phyloP scores from a whole-genome alignment of 2,797 vertebrate species.

The Tachyglossus aculeatus region DNA sequence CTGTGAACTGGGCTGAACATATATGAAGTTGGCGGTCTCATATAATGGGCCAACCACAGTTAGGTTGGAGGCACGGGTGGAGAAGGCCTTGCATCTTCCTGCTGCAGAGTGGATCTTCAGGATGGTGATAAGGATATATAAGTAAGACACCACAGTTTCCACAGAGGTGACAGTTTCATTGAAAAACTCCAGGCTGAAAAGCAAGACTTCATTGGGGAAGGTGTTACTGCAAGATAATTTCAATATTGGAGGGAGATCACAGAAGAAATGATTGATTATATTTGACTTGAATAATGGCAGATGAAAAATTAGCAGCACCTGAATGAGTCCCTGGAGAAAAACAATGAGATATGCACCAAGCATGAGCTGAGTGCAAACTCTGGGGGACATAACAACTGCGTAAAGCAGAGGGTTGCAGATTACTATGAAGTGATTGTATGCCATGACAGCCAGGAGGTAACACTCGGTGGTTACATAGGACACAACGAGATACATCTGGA shows the following conservation, averaged over 20 bases:
- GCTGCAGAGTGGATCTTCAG: slow-evolving; percentile 22
- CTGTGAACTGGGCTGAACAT: slow-evolving; percentile 1
- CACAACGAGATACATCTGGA: slow-evolving; percentile 61
- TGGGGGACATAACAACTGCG: slow-evolving; percentile 2
- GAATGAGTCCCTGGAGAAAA: slow-evolving; percentile 33
- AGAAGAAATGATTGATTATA: slow-evolving; percentile 67
- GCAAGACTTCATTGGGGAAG: neutral
- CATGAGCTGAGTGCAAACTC: slow-evolving; percentile 30
- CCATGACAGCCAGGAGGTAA: slow-evolving; percentile 56
- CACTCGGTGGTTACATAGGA: slow-evolving; percentile 43
- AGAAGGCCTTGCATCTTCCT: slow-evolving; percentile 45
- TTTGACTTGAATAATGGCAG: slow-evolving; percentile 56
- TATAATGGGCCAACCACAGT: slow-evolving; percentile 48
- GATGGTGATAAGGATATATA: slow-evolving; percentile 40
- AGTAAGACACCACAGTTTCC: slow-evolving; percentile 50
- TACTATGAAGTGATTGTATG: slow-evolving; percentile 49
- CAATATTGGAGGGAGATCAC: slow-evolving; percentile 63
- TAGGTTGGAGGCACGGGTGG: slow-evolving; percentile 54
- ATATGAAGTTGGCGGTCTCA: slow-evolving; percentile 55
- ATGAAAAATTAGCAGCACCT: slow-evolving; percentile 53
- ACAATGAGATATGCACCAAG: slow-evolving; percentile 34
- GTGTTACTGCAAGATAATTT: slow-evolving; percentile 62
- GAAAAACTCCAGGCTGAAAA: slow-evolving; percentile 28
- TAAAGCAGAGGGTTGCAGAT: slow-evolving; percentile 48
- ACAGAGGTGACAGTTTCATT: slow-evolving; percentile 30